Evolutionary conservation across 2,797 vertebrate genomes (phyloP), one percentile per base, ranked within the genome.

Genomic region (Parauchenoglanis ngamensis): DNA sequence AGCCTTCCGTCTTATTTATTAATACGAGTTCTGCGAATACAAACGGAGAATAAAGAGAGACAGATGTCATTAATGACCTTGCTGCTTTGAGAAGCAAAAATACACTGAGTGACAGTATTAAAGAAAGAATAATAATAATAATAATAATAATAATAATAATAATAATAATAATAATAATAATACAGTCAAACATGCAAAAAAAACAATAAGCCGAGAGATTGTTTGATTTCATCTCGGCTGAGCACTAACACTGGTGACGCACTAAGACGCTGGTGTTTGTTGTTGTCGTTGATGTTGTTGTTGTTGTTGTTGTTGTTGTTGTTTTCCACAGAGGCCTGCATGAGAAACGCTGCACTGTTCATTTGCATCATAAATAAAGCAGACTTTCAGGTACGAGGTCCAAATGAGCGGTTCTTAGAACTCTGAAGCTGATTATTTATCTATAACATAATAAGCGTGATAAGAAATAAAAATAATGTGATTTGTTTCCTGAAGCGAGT

Each of bases 281-380:
- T 61, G 19, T 68, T 35, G 4, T 35, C 5, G 2, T 73, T 25
- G 1, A 23, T 46, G 11, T 40, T 40, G 6, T n/a, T 52, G 0
- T 23, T n/a, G 49, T 61, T 68, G 1, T 73, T 25, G 1, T 46
- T 46, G 11, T 40, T 40, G 6, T n/a, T 52, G 0, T 23, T n/a
- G 49, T 61, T 25, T 67, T n/a, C 13, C 21, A 15, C 19, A 59
- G 31, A 40, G 79, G 40, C 2, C 12, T 46, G 59, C 40, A 82
- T 40, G 13, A 72, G 31, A 49, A 84, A 72, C 49, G 23, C 35
- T 46, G 61, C 80, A 15, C 28, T 84, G 49, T 84, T 70, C 46
- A 70, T 56, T 40, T 84, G 49, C 11, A 12, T 56, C 67, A 84
- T 72, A 56, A 84, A 84, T 84, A 63, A 63, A 28, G 73, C 28